phyloP scores from a whole-genome alignment of 2,888 invertebrate genomes.

The Arge pagana region DNA sequence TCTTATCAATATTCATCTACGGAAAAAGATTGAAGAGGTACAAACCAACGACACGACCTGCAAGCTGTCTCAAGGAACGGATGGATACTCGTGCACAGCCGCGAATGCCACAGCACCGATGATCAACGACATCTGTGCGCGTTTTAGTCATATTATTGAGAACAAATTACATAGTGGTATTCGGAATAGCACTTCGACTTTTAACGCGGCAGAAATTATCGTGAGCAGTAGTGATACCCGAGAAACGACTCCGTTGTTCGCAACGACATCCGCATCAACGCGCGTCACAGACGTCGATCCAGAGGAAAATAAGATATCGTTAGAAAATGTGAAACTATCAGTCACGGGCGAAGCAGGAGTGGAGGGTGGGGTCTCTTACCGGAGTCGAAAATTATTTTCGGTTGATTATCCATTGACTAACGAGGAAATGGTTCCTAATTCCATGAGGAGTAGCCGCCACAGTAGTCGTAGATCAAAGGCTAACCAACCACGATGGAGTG shows the following conservation, averaged over 20 bases:
- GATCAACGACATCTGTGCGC: conserved; percentile 54
- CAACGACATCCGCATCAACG: conserved; percentile 22
- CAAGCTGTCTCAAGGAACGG: conserved; percentile 49
- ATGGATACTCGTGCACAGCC: conserved; percentile 49
- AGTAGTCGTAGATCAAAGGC: conserved; percentile 4
- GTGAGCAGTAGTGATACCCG: background rate
- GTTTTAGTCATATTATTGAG: conserved; percentile 58
- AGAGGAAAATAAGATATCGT: conserved; percentile 25
- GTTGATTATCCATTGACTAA: conserved; percentile 39
- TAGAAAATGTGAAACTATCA: conserved; percentile 52
- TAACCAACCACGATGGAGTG: conserved; percentile 41
- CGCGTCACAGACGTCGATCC: too few species aligned
- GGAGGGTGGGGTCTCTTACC: conserved; percentile 31
- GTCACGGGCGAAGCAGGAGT: conserved; percentile 37
- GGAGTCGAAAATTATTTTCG: conserved; percentile 45
- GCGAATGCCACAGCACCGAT: conserved; percentile 52
- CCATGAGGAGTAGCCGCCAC: background rate
- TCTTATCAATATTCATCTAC: conserved; percentile 52
- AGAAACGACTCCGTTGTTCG: background rate
- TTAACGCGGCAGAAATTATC: conserved; percentile 11
- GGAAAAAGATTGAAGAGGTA: conserved; percentile 46
- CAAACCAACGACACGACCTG: conserved; percentile 50
- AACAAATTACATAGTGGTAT: conserved; percentile 47
- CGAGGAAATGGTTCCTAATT: conserved; percentile 5
- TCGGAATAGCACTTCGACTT: conserved; percentile 3